Evolutionary conservation across 1,140 invertebrate genomes (phyloP), one percentile per base, ranked within the genome.

Genomic region (Aethina tumida): DNA sequence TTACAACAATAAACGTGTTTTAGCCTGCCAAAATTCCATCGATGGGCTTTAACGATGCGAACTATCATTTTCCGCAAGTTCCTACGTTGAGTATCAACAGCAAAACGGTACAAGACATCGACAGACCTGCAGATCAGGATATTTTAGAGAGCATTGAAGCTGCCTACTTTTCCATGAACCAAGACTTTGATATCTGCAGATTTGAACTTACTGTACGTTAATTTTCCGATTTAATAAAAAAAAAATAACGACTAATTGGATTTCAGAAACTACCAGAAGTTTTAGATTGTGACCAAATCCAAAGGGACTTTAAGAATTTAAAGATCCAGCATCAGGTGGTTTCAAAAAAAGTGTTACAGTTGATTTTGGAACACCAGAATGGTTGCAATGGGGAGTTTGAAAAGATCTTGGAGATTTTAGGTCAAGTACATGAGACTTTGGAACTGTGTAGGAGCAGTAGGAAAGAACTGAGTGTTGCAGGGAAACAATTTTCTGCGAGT

Each of bases 341-440:
- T 0, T 92, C 88, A 0, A 90, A 87, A 47, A 86, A 91, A 64
- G 84, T 95, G 0, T 73, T 93, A 0, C 84, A 93, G 47, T 67
- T 95, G 10, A 94, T 96, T 49, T 66, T 93, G 6, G 83, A 95
- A 58, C 89, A 96, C 45, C 79, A 93, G 34, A 79, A 75, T 45
- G 71, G 78, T 2, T 95, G 89, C 60, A 81, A 84, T 41, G 68
- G 74, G 8, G 88, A 96, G 60, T 84, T 96, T 47, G 68, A 79
- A 31, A 75, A 82, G 42, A 84, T 96, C 12, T 71, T 81, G 41
- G 74, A 79, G 41, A 75, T 93, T 38, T 70, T 91, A 57, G 68
- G 79, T 50, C 68, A 83, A 48, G 60, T 96, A 12, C 68, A 76
- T 40, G 70, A 75, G 25, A 77, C 82, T 1, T 54, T 90, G 7